Percentiles rank a stretch among this genome's conserved stretches.
phyloP scores from a whole-genome alignment of 1,140 invertebrate species.

The Papilio machaon region DNA sequence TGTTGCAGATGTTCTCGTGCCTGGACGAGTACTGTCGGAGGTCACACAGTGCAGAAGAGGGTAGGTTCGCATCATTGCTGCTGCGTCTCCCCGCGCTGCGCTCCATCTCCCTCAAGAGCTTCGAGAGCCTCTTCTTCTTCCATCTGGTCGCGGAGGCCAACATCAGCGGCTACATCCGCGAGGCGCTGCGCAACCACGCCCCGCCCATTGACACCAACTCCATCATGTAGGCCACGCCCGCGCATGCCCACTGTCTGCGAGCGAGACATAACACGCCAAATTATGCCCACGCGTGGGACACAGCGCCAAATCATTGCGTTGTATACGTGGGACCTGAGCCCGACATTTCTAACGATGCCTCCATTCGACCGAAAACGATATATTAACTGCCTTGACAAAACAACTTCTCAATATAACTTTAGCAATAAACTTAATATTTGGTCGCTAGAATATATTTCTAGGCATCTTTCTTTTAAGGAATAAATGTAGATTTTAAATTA shows the following conservation, averaged over 20 bases:
- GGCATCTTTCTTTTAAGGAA: no score
- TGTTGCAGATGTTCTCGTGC: constrained; percentile 88
- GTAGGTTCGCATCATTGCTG: constrained; percentile 96
- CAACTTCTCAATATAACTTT: background rate
- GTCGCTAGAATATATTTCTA: background rate
- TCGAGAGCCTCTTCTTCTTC: constrained; percentile 98
- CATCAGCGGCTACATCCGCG: constrained; percentile 87
- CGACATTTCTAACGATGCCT: background rate
- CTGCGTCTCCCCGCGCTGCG: constrained; percentile 96
- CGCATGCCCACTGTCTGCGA: background rate
- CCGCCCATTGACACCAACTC: constrained; percentile 69
- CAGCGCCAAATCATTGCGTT: no score
- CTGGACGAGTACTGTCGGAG: constrained; percentile 96
- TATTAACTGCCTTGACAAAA: background rate
- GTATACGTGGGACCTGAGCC: background rate
- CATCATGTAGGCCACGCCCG: constrained; percentile 54
- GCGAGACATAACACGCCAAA: background rate
- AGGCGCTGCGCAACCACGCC: constrained; percentile 86
- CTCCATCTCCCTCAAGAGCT: constrained; percentile 97
- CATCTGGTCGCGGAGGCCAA: constrained; percentile 92
- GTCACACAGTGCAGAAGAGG: constrained; percentile 94
- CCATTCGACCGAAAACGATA: background rate
- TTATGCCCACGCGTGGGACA: no score
- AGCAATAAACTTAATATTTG: background rate
- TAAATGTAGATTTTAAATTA: no score